Conservation (phyloP, 2,797 vertebrate genomes). For the Pygocentrus nattereri region DNA sequence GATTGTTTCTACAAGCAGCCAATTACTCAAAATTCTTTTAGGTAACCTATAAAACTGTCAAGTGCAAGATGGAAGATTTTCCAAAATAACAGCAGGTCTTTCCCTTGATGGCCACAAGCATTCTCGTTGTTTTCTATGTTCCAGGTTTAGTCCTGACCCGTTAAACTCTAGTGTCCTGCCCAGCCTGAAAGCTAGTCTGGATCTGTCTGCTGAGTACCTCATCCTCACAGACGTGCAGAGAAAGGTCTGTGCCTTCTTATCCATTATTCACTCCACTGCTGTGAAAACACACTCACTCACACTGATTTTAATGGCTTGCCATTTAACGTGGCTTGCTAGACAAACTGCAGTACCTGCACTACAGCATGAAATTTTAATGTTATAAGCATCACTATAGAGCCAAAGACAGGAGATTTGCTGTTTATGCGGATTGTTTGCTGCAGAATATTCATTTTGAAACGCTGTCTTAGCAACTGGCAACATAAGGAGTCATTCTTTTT, state of each 20-base stretch:
- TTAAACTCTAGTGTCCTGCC: conserved; percentile 88
- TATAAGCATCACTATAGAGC: neutral
- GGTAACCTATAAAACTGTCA: neutral
- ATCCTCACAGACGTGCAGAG: conserved; percentile 96
- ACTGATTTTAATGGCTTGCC: neutral
- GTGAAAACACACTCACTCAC: neutral
- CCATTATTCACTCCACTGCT: neutral
- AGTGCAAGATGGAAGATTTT: neutral
- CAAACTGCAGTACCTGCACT: neutral
- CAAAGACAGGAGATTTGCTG: neutral
- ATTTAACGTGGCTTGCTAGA: neutral
- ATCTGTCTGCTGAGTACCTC: conserved; percentile 93
- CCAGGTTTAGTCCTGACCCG: conserved; percentile 93
- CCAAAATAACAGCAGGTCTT: too few relatives aligned
- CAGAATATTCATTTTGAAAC: neutral
- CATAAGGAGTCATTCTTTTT: neutral
- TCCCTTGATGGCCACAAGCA: neutral
- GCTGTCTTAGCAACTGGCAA: neutral
- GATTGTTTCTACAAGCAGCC: too few relatives aligned
- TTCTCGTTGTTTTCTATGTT: neutral
- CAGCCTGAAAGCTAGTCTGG: conserved; percentile 93
- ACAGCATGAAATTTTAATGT: neutral
- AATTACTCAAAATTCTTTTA: neutral
- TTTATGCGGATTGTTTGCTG: neutral
- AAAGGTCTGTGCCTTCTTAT: conserved; percentile 81